Evolutionary conservation across 2,888 invertebrate species (phyloP).

Genomic region (Venusia cambrica): DNA sequence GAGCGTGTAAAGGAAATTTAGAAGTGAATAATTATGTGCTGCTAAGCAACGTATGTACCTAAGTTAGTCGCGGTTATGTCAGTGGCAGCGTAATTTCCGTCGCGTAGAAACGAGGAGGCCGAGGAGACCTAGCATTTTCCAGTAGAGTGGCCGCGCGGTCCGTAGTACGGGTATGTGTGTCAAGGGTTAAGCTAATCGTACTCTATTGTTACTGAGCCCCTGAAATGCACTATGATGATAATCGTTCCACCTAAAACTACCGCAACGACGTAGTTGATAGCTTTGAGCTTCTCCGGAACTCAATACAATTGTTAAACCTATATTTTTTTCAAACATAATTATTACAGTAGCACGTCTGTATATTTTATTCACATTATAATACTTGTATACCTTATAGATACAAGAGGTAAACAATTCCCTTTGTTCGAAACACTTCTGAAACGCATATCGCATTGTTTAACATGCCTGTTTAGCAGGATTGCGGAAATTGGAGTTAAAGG

Average conservation of each 20-base stretch:
- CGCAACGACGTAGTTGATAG: constrained; percentile 11
- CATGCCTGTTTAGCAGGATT: constrained; percentile 41
- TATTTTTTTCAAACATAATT: no score
- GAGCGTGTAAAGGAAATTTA: constrained; percentile 6
- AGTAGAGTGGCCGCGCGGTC: constrained; percentile 66
- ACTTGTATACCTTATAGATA: no score
- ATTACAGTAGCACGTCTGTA: no score
- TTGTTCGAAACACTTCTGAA: constrained; percentile 5
- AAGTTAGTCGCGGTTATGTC: constrained; percentile 13
- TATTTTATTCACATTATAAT: no score
- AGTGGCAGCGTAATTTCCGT: constrained; percentile 38
- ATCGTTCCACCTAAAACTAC: constrained; percentile 37
- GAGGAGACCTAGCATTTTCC: constrained; percentile 72
- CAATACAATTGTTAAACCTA: no score
- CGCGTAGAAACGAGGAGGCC: constrained; percentile 41
- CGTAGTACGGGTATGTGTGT: constrained; percentile 71
- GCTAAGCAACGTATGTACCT: constrained; percentile 5
- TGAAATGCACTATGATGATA: constrained; percentile 52
- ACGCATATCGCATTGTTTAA: constrained; percentile 26
- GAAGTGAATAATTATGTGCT: constrained; percentile 10
- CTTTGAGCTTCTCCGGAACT: constrained; percentile 6
- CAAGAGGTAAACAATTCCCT: no score
- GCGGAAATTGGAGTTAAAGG: constrained; percentile 72
- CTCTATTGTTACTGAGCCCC: constrained; percentile 66
- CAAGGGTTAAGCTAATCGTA: constrained; percentile 75